Conservation (phyloP, 2,797 vertebrate genomes). For the Pteronotus mesoamericanus region DNA sequence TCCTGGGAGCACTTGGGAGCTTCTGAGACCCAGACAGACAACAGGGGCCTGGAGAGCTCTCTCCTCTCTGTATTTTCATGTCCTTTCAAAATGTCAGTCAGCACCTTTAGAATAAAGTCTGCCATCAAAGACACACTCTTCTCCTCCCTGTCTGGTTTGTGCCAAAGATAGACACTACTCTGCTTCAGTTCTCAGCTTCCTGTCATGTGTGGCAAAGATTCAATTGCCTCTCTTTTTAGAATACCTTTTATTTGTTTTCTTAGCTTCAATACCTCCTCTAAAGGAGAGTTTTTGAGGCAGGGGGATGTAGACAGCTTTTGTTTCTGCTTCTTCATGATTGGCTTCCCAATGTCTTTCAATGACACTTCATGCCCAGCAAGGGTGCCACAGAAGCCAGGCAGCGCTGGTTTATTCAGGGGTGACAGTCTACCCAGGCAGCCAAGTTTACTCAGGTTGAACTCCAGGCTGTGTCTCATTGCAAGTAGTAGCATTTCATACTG, state of each 20-base stretch:
- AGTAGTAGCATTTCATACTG: background rate
- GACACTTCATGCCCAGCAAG: conserved; percentile 15
- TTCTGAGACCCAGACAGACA: conserved; percentile 50
- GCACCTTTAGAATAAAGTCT: conserved; percentile 70
- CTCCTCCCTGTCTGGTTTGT: conserved; percentile 61
- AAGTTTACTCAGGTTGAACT: background rate
- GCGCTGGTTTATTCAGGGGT: conserved; percentile 20
- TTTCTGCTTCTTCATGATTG: conserved; percentile 15
- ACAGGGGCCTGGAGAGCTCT: conserved; percentile 22
- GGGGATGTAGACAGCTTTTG: conserved; percentile 15
- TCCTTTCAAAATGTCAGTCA: conserved; percentile 70
- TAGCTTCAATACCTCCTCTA: background rate
- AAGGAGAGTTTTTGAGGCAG: conserved; percentile 25
- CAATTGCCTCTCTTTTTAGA: conserved; percentile 66
- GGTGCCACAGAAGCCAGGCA: background rate
- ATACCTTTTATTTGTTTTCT: conserved; percentile 64
- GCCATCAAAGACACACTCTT: conserved; percentile 61
- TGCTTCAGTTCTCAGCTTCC: conserved; percentile 61
- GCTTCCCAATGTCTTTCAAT: conserved; percentile 19
- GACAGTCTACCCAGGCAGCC: background rate
- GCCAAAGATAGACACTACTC: conserved; percentile 70
- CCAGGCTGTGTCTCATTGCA: background rate
- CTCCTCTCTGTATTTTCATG: conserved; percentile 46
- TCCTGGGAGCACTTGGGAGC: background rate
- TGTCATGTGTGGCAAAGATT: conserved; percentile 70